These are phyloP conservation scores for Dinoponera quadriceps DNA, from an alignment of 1,140 invertebrate species.

Conservation along the genomic window DNA sequence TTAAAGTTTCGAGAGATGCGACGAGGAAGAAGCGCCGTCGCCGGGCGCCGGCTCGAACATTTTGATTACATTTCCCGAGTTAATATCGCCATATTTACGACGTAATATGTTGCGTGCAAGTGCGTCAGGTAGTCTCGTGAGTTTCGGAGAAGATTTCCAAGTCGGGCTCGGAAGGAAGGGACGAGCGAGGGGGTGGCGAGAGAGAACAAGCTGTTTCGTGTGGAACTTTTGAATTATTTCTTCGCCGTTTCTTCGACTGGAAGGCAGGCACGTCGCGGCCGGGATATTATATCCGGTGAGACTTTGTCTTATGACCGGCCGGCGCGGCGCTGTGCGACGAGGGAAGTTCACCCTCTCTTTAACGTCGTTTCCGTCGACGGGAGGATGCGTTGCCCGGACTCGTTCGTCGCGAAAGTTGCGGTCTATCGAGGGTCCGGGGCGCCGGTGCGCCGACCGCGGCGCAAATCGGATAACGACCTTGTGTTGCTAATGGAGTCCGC, in stretches of 20 bases:
- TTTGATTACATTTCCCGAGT: not conserved
- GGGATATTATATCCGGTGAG: constrained; percentile 48
- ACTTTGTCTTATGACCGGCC: constrained; percentile 21
- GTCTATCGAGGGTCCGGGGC: constrained; percentile 1
- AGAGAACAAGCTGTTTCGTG: constrained; percentile 47
- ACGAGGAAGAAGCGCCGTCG: not conserved
- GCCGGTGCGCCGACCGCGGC: no score
- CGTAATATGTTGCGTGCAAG: constrained; percentile 14
- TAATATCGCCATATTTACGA: constrained; percentile 8
- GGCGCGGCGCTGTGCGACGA: not conserved
- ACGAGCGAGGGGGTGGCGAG: not conserved
- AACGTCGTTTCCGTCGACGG: constrained; percentile 28
- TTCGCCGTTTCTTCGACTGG: constrained; percentile 43
- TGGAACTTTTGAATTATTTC: constrained; percentile 60
- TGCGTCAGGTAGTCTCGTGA: not conserved
- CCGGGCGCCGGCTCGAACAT: not conserved
- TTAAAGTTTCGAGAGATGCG: not conserved
- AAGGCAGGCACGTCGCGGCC: constrained; percentile 27
- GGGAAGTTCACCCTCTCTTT: constrained; percentile 33
- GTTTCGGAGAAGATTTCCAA: constrained; percentile 17
- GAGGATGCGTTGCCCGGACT: constrained; percentile 8
- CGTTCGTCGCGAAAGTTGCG: constrained; percentile 39
- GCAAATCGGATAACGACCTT: constrained; percentile 42
- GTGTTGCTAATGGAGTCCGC: constrained; percentile 37
- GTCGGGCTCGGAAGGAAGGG: not conserved